phyloP scores from a whole-genome alignment of 1,140 invertebrate species.

The Cotesia vestalis region DNA sequence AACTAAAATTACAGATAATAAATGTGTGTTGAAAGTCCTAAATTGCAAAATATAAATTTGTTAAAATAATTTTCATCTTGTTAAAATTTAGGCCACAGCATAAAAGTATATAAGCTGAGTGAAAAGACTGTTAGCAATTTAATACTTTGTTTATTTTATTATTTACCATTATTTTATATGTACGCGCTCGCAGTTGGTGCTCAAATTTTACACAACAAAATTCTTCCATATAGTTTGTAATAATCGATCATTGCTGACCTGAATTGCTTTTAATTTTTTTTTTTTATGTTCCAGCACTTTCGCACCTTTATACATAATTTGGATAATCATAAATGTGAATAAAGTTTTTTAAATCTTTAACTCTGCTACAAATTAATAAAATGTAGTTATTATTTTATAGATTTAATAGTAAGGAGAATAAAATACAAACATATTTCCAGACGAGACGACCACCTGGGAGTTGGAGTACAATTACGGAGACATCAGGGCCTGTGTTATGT shows the following conservation, averaged over 20 bases:
- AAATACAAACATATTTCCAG: background rate
- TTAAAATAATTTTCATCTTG: conserved; percentile 3
- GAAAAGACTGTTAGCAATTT: too few relatives aligned
- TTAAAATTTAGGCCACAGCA: background rate
- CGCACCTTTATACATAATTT: background rate
- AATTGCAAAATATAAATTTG: background rate
- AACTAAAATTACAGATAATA: too few relatives aligned
- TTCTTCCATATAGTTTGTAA: background rate
- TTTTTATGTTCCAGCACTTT: background rate
- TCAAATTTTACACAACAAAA: background rate
- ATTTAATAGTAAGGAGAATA: too few relatives aligned
- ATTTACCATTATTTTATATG: background rate
- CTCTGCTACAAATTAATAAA: too few relatives aligned
- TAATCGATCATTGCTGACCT: conserved; percentile 18
- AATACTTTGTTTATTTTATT: background rate
- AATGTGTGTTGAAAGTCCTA: background rate
- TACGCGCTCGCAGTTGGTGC: background rate
- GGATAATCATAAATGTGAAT: background rate
- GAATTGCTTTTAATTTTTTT: background rate
- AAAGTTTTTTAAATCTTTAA: too few relatives aligned
- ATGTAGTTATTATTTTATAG: too few relatives aligned
- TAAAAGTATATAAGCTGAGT: too few relatives aligned
- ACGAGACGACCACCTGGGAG: background rate
- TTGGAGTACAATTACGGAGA: background rate
- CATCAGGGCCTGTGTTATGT: conserved; percentile 12